These are phyloP conservation scores for Ceryle rudis DNA, from an alignment of 2,797 vertebrate species.

Conservation along the genomic window DNA sequence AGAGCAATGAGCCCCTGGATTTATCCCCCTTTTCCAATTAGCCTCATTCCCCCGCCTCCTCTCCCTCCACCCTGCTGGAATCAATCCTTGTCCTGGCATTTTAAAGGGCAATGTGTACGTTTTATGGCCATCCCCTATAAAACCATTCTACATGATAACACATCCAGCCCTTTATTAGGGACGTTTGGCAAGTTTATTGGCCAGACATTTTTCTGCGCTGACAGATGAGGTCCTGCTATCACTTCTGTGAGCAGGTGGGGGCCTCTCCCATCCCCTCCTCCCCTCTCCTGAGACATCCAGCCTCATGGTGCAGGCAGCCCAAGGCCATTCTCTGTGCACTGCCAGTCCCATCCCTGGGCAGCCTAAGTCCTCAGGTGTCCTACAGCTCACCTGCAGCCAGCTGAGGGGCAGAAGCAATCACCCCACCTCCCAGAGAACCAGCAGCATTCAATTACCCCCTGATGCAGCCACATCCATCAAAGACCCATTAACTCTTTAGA, in stretches of 20 bases:
- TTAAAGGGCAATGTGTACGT: constrained; percentile 71
- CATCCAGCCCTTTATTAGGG: constrained; percentile 71
- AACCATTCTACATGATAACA: constrained; percentile 71
- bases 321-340: fast-evolving
- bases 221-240: constrained; percentile 66
- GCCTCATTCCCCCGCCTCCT: constrained; percentile 42
- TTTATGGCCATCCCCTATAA: constrained; percentile 68
- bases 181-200: constrained; percentile 72
- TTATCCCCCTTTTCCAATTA: constrained; percentile 65
- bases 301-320: fast-evolving
- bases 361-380: fast-evolving
- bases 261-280: background rate
- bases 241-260: background rate
- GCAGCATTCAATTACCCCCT: background rate
- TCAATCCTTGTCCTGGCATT: constrained; percentile 69
- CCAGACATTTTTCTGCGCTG: constrained; percentile 54
- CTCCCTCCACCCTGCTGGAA: constrained; percentile 10
- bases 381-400: background rate
- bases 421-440: background rate
- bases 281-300: fast-evolving
- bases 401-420: background rate
- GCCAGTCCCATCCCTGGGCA: background rate
- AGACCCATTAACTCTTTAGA: background rate
- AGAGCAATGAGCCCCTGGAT: constrained; percentile 40
- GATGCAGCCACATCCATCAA: background rate